Conservation (phyloP, 2,888 invertebrate species). For the Euplexia lucipara region DNA sequence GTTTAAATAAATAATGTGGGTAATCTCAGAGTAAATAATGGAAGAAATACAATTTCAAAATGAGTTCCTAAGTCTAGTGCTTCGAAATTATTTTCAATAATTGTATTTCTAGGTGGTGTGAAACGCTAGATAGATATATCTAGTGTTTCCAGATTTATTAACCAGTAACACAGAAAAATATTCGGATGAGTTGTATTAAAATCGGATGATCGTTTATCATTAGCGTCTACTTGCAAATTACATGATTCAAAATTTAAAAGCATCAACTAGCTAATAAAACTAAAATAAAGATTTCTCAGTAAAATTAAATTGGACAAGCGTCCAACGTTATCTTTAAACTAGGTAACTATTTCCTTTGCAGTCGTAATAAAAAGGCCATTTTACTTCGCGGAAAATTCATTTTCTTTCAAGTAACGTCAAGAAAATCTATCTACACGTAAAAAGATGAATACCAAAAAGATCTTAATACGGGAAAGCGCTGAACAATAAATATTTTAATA, state of each 20-base stretch:
- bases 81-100: no score
- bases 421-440: conserved; percentile 13
- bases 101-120: no score
- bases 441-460: conserved; percentile 25
- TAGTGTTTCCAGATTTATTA: no score
- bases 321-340: background rate
- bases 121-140: no score
- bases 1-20: conserved; percentile 48
- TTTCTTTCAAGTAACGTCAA: background rate
- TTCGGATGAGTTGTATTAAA: background rate
- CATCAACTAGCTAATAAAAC: no score
- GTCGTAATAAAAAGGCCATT: background rate
- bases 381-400: background rate
- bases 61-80: conserved; percentile 1
- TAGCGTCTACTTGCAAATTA: background rate
- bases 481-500: conserved; percentile 53
- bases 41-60: conserved; percentile 19
- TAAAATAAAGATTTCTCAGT: background rate
- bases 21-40: conserved; percentile 39
- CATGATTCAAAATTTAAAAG: background rate
- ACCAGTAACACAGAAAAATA: no score
- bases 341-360: background rate
- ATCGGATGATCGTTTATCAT: background rate
- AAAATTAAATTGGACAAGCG: background rate
- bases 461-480: conserved; percentile 22